Percentiles rank a stretch among this genome's conserved stretches.
These are phyloP conservation scores for Agrypnus murinus DNA, from an alignment of 2,888 invertebrate genomes.

Conservation along the genomic window DNA sequence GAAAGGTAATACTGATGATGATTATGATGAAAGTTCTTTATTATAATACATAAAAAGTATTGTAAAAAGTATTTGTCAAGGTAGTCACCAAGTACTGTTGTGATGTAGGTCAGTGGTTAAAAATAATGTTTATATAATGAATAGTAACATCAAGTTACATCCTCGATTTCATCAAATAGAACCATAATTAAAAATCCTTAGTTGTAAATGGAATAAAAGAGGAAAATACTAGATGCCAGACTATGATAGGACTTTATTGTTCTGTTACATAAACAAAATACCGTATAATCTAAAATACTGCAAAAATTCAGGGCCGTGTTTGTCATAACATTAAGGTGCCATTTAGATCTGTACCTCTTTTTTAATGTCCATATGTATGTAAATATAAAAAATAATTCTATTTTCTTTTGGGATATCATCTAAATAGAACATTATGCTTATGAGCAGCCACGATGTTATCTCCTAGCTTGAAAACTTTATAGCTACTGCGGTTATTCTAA, in stretches of 20 bases:
- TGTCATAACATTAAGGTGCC: no score
- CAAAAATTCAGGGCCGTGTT: conserved; percentile 1
- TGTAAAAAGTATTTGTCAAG: no score
- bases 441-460: no score
- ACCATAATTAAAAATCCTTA: conserved; percentile 16
- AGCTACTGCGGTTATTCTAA: no score
- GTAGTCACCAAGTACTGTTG: background rate
- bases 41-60: no score
- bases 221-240: conserved; percentile 7
- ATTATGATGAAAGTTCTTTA: no score
- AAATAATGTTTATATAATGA: conserved; percentile 20
- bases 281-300: background rate
- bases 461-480: no score
- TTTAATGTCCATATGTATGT: no score
- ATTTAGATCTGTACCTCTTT: no score
- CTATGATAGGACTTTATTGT: conserved; percentile 7
- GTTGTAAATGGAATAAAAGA: conserved; percentile 11
- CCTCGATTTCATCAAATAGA: background rate
- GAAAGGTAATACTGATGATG: no score
- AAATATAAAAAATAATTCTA: no score
- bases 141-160: background rate
- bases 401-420: no score
- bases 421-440: background rate
- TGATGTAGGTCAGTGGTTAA: conserved; percentile 22
- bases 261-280: background rate